Evolutionary conservation across 1,140 invertebrate species (phyloP).

Genomic region (Drosophila azteca): DNA sequence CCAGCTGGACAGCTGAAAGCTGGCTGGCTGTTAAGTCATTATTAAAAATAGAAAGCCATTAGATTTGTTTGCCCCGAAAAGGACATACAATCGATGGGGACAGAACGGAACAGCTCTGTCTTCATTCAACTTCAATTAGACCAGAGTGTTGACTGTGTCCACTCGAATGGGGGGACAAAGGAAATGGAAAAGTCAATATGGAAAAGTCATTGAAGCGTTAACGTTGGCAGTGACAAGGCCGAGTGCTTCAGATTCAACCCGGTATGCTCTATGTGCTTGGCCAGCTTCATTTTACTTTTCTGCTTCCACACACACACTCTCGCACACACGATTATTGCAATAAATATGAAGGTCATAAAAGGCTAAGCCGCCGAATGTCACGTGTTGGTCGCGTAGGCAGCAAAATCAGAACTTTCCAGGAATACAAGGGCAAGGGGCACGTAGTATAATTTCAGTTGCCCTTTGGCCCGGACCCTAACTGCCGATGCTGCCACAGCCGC

Average conservation of each 20-base stretch:
- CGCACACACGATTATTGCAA: constrained; percentile 47
- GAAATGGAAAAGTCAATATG: constrained; percentile 50
- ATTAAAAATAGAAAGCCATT: constrained; percentile 64
- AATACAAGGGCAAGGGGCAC: constrained; percentile 3
- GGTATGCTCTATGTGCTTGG: constrained; percentile 18
- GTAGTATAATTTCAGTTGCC: constrained; percentile 58
- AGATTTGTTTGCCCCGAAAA: constrained; percentile 45
- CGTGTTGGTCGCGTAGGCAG: constrained; percentile 45
- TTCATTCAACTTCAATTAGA: constrained; percentile 39
- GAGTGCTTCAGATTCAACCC: constrained; percentile 17
- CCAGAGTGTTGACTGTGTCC: constrained; percentile 27
- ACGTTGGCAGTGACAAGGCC: constrained; percentile 49
- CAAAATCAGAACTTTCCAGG: constrained; percentile 44
- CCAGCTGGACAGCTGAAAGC: constrained; percentile 1
- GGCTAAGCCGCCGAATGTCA: constrained; percentile 57
- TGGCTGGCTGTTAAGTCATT: constrained; percentile 11
- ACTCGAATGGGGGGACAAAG: constrained; percentile 21
- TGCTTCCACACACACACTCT: neutral
- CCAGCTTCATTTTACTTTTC: constrained; percentile 49
- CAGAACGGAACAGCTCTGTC: constrained; percentile 9
- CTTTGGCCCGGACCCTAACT: constrained; percentile 24
- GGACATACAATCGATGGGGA: constrained; percentile 10
- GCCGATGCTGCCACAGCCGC: constrained; percentile 11
- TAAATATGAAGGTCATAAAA: constrained; percentile 66
- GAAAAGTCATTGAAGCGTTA: constrained; percentile 57